Evolutionary conservation across 2,113 vertebrate species (phyloP).

Genomic region (Pachycephala philippinensis): DNA sequence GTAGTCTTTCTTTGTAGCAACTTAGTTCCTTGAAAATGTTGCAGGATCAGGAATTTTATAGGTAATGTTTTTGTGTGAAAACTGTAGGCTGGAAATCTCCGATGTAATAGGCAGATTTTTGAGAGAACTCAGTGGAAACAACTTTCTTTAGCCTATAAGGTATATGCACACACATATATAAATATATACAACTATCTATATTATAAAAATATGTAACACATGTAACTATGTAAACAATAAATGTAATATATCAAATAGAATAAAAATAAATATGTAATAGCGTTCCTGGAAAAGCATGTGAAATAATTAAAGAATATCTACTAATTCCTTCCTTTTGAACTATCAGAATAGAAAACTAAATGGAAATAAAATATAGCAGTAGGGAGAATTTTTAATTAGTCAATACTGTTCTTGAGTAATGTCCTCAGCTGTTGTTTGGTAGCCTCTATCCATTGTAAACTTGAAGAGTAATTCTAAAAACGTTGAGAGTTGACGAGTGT

Average conservation of each 20-base stretch:
- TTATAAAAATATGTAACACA: not conserved
- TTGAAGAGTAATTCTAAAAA: not conserved
- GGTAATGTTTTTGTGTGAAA: not conserved
- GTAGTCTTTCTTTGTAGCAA: not conserved
- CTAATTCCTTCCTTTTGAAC: not conserved
- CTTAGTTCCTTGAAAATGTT: not conserved
- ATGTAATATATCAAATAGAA: not conserved
- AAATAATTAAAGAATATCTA: not conserved
- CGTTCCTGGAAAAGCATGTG: not conserved
- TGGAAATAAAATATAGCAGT: not conserved
- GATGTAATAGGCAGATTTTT: not conserved
- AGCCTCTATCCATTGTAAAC: not conserved
- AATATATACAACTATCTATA: not conserved
- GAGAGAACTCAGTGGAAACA: not conserved
- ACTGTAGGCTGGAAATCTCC: not conserved
- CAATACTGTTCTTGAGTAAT: not conserved
- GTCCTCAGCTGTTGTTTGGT: not conserved
- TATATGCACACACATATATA: fast-evolving
- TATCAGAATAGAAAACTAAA: not conserved
- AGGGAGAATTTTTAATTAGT: not conserved
- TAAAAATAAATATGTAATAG: not conserved
- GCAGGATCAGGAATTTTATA: not conserved
- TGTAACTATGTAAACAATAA: not conserved
- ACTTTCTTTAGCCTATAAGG: not conserved
- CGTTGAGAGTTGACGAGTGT: not conserved